These are phyloP conservation scores for Poecilia wingei DNA, from an alignment of 2,797 vertebrate species.

Conservation along the genomic window DNA sequence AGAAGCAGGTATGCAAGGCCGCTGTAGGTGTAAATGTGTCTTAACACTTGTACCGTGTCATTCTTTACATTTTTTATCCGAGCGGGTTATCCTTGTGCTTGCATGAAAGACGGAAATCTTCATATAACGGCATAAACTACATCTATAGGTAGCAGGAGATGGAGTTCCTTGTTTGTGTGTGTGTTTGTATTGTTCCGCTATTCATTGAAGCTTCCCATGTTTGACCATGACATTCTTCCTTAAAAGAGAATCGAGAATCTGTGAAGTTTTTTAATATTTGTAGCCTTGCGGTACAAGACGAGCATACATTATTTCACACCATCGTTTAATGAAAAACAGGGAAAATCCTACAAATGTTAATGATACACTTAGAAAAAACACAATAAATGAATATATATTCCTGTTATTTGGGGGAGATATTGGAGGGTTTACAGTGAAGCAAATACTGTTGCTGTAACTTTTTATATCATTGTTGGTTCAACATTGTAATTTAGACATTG, in stretches of 20 bases:
- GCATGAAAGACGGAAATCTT: background rate
- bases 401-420: background rate
- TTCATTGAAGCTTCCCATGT: background rate
- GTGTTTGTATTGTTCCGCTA: background rate
- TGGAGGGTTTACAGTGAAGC: too few relatives aligned
- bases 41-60: conserved; percentile 38
- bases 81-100: conserved; percentile 5
- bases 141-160: background rate
- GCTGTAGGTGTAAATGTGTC: conserved; percentile 28
- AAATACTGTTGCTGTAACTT: too few relatives aligned
- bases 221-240: background rate
- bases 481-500: too few relatives aligned
- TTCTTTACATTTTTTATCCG: conserved; percentile 11
- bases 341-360: background rate
- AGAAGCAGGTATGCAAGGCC: conserved; percentile 29
- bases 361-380: too few relatives aligned
- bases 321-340: background rate
- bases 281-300: conserved; percentile 17
- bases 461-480: too few relatives aligned
- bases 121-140: background rate
- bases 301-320: background rate
- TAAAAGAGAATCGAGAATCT: background rate
- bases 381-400: too few relatives aligned
- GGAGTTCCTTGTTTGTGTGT: background rate
- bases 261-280: background rate